Conservation (phyloP, 2,113 vertebrate genomes). For the Triplophysa dalaica region DNA sequence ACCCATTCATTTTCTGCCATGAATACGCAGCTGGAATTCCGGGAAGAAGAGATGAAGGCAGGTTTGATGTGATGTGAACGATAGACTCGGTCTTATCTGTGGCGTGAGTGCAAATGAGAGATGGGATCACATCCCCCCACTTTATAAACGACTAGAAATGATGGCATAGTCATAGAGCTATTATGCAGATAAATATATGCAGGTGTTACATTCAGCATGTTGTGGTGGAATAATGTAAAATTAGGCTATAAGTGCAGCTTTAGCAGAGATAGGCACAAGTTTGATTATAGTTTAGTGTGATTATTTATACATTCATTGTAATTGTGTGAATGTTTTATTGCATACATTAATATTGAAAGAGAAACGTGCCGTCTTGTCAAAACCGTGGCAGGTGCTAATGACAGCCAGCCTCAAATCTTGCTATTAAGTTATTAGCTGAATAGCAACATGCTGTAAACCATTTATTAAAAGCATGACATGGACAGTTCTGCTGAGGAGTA, state of each 20-base stretch:
- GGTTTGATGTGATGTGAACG: constrained; percentile 42
- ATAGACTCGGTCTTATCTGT: constrained; percentile 30
- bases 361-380: constrained; percentile 4
- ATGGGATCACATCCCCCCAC: constrained; percentile 25
- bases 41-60: constrained; percentile 20
- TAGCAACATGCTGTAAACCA: not conserved
- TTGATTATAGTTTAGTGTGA: not conserved
- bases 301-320: not conserved
- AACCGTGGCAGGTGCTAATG: not conserved
- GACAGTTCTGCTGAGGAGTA: not conserved
- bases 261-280: not conserved
- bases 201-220: constrained; percentile 15
- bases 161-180: constrained; percentile 15
- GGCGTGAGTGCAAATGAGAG: constrained; percentile 24
- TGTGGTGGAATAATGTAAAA: not conserved
- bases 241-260: not conserved
- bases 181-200: constrained; percentile 1
- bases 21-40: constrained; percentile 30
- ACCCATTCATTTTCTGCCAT: constrained; percentile 40
- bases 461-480: not conserved
- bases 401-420: not conserved
- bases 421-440: not conserved
- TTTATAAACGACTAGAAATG: not conserved
- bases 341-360: not conserved
- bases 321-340: not conserved